Conservation (phyloP, 2,113 vertebrate genomes). For the Myxocyprinus asiaticus region DNA sequence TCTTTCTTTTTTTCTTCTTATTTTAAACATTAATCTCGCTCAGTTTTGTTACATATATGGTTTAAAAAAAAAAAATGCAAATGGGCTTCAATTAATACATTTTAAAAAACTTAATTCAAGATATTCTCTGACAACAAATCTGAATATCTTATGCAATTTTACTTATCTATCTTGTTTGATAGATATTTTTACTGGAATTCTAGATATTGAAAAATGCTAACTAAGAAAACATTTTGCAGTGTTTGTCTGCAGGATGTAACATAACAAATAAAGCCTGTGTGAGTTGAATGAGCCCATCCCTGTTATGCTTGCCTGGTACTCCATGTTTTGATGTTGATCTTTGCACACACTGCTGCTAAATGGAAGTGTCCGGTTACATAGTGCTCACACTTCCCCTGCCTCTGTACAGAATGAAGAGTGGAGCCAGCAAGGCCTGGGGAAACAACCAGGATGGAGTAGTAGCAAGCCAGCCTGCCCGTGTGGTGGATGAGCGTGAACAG, state of each 20-base stretch:
- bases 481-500: conserved; percentile 98
- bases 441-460: conserved; percentile 99
- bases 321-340: conserved; percentile 35
- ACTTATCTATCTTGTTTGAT: too few relatives aligned
- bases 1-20: too few relatives aligned
- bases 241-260: conserved; percentile 71
- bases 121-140: too few relatives aligned
- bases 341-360: conserved; percentile 36
- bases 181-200: too few relatives aligned
- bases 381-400: conserved; percentile 33
- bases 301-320: conserved; percentile 44
- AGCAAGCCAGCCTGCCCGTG: conserved; percentile 97
- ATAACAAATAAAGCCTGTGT: conserved; percentile 46
- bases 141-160: too few relatives aligned
- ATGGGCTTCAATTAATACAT: too few relatives aligned
- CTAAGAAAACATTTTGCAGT: conserved; percentile 49
- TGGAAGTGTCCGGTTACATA: conserved; percentile 15
- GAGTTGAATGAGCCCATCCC: conserved; percentile 54
- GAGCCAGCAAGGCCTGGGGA: conserved; percentile 97
- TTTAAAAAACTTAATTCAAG: too few relatives aligned
- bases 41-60: too few relatives aligned
- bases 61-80: too few relatives aligned
- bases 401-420: conserved; percentile 93
- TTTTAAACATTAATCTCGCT: too few relatives aligned
- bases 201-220: too few relatives aligned